A percentile compares a stretch with the other conserved stretches of the same genome.
These are phyloP conservation scores for Cuculus canorus DNA, from an alignment of 2,797 vertebrate species.

Conservation along the genomic window DNA sequence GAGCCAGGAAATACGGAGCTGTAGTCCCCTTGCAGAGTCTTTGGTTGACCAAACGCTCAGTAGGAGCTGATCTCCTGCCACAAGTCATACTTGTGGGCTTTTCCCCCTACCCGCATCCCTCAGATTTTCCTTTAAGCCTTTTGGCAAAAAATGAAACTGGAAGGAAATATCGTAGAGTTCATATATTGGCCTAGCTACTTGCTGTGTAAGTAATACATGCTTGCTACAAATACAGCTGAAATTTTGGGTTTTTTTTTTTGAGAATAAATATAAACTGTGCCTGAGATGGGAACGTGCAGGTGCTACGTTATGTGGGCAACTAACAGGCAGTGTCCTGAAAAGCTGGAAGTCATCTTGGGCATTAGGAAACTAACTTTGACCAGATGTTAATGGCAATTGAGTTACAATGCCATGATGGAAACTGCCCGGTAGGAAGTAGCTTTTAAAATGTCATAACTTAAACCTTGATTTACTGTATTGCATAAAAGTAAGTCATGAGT, in stretches of 20 bases:
- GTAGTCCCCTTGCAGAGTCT: background rate
- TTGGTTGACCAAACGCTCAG: background rate
- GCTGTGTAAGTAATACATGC: fast-evolving
- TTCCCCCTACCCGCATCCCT: background rate
- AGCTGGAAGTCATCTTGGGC: background rate
- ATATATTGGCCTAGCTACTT: background rate
- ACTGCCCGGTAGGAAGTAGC: background rate
- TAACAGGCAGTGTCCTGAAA: background rate
- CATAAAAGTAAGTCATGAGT: background rate
- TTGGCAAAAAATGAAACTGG: background rate
- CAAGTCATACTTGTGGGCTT: background rate
- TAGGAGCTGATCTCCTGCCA: background rate
- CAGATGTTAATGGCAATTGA: slow-evolving; percentile 10
- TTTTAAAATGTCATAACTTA: slow-evolving; percentile 4
- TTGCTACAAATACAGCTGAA: background rate
- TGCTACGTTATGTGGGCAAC: background rate
- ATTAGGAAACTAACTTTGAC: background rate
- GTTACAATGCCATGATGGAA: background rate
- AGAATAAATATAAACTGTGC: background rate
- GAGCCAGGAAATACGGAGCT: background rate
- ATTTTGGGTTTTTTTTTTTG: background rate
- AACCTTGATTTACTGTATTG: background rate
- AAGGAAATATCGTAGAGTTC: background rate
- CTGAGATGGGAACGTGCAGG: background rate
- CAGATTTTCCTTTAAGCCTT: background rate